Evolutionary conservation across 2,888 invertebrate species (phyloP).

Genomic region (Agrochola lychnidis): DNA sequence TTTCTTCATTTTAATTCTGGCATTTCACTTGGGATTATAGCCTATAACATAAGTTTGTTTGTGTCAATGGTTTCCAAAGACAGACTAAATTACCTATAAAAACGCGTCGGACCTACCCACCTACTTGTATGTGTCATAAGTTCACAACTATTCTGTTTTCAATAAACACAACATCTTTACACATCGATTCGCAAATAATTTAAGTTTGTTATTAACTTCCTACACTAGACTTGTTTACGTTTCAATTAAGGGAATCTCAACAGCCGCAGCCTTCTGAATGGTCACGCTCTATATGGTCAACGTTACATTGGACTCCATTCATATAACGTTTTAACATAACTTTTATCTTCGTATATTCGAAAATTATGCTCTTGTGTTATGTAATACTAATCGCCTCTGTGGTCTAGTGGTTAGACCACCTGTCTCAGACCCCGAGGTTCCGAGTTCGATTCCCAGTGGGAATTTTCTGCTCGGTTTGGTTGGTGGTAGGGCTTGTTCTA

Average conservation of each 20-base stretch:
- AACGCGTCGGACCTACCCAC: neutral
- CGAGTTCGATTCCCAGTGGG: no score
- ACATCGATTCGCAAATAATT: constrained; percentile 17
- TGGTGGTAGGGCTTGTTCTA: no score
- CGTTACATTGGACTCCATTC: constrained; percentile 49
- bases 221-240: constrained; percentile 59
- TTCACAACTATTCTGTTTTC: neutral
- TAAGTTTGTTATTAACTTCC: constrained; percentile 39
- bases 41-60: neutral
- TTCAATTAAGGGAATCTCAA: constrained; percentile 70
- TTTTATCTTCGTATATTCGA: constrained; percentile 3
- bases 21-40: no score
- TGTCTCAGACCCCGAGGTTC: no score
- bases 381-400: neutral
- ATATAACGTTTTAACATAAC: constrained; percentile 26
- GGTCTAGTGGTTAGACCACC: no score
- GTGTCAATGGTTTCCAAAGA: neutral
- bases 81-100: neutral
- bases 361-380: constrained; percentile 2
- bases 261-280: constrained; percentile 70
- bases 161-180: constrained; percentile 9
- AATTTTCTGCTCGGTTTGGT: no score
- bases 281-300: constrained; percentile 73
- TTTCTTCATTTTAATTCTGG: neutral
- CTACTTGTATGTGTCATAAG: neutral